Conservation (phyloP, 2,888 invertebrate genomes). For the Sturmia bella region DNA sequence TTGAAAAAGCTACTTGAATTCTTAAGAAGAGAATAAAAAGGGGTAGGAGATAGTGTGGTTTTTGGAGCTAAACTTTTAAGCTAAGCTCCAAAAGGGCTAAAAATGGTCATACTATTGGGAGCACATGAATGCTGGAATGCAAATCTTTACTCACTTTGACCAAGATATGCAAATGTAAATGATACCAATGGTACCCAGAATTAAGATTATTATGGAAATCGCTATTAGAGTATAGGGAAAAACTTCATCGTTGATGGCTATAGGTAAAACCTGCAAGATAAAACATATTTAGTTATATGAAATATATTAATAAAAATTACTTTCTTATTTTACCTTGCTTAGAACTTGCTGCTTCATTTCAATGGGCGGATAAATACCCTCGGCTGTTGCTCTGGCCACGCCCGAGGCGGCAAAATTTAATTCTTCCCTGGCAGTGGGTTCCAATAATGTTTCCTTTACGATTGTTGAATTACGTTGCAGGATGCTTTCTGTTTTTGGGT, state of each 20-base stretch:
- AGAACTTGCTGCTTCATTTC: constrained; percentile 80
- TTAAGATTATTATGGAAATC: constrained; percentile 93
- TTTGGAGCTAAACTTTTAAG: too few relatives aligned
- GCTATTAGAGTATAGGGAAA: constrained; percentile 95
- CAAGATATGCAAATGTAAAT: constrained; percentile 96
- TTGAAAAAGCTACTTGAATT: too few relatives aligned
- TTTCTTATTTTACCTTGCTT: constrained; percentile 74
- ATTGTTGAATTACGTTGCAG: constrained; percentile 87
- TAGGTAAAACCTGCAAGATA: constrained; percentile 81
- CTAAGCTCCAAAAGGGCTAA: too few relatives aligned
- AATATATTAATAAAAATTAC: not conserved
- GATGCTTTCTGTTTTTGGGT: constrained; percentile 89
- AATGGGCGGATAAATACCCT: constrained; percentile 85
- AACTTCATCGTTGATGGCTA: constrained; percentile 86
- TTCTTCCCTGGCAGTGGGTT: constrained; percentile 85
- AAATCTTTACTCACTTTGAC: constrained; percentile 90
- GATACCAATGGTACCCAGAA: constrained; percentile 93
- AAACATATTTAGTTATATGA: not conserved
- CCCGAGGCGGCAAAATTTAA: constrained; percentile 87
- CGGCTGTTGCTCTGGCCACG: constrained; percentile 86
- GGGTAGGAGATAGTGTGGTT: too few relatives aligned
- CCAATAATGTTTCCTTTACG: constrained; percentile 87
- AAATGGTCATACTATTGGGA: too few relatives aligned
- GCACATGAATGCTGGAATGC: too few relatives aligned
- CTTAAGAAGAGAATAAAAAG: too few relatives aligned